Base-by-base conservation (phyloP, 2,888 invertebrate species). In the Steinernema carpocapsae region DNA sequence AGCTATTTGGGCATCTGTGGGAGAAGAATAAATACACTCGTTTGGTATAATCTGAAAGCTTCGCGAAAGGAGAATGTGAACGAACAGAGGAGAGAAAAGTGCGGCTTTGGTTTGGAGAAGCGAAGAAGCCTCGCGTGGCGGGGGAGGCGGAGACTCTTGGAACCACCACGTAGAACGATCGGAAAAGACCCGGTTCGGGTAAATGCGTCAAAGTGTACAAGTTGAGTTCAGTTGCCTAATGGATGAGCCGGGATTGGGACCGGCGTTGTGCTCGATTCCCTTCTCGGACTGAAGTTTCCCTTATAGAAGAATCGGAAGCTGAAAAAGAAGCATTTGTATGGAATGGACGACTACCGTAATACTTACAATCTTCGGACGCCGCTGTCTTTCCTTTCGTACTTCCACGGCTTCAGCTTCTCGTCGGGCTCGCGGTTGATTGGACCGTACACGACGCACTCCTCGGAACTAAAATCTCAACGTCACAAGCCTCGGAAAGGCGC, bases 361-460 rank as follows among this genome's bases (percentile, higher is more conserved):
- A 32, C 64, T 64, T 29, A 64, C 64, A 64, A 64, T 64, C 64
- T 10, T 3, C 64, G 64, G 17, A 64, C 64, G 24, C 87, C 87
- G 46, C 85, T 85, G 43, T 86, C 85, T 70, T 83, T 87, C 37
- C 87, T 76, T 71, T 86, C 80, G 73, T 83, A 88, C 88, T 94
- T 94, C 93, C 94, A 95, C 0, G 95, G 95, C 79, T 88, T 84
- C n/a, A 90, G 80, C 76, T 97, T 97, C 90, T 97, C 97, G 86
- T 95, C 94, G 0, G 97, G 97, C 88, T 97, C 97, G 73, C 92
- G 93, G 32, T 97, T 97, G 84, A 97, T 90, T 0, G 97, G 97
- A 2, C 97, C 97, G 88, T 97, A 95, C 0, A 97, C 97, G 0
- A 80, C 73, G 45, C 76, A 77, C 42, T 82, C 81, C 32, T 82